A percentile compares a stretch with the other conserved stretches of the same genome.
Conservation (phyloP, 2,113 vertebrate genomes). For the Dolichotis patagonum region DNA sequence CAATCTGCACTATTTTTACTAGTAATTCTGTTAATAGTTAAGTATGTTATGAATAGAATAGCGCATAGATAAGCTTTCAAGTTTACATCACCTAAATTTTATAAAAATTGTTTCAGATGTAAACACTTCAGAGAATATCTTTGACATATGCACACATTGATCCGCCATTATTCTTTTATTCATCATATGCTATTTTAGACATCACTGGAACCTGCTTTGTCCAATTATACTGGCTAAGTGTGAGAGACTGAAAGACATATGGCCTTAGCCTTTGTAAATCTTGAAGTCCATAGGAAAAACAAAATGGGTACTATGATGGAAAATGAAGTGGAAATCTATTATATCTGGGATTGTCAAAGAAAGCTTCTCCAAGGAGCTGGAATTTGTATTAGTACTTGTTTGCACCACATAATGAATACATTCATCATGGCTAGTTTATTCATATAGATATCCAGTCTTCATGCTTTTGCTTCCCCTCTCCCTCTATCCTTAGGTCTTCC, state of each 20-base stretch:
- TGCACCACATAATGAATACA: not conserved
- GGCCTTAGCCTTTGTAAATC: not conserved
- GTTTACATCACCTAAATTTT: slow-evolving; percentile 9
- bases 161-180: not conserved
- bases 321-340: not conserved
- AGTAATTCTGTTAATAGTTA: slow-evolving; percentile 68
- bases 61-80: not conserved
- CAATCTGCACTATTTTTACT: slow-evolving; percentile 79
- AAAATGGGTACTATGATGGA: not conserved
- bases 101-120: not conserved
- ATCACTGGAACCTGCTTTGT: not conserved
- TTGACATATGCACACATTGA: not conserved
- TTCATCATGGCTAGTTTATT: not conserved
- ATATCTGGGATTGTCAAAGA: not conserved
- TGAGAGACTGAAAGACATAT: not conserved
- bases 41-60: not conserved
- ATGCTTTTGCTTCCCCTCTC: not conserved
- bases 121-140: not conserved
- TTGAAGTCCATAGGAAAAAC: not conserved
- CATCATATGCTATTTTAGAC: not conserved
- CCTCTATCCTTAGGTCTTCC: not conserved
- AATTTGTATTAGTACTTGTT: not conserved
- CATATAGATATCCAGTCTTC: no score
- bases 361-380: not conserved
- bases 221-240: not conserved